Percentiles rank a stretch among this genome's conserved stretches.
These are phyloP conservation scores for Nymphicus hollandicus DNA, from an alignment of 2,113 vertebrate species.

Conservation along the genomic window DNA sequence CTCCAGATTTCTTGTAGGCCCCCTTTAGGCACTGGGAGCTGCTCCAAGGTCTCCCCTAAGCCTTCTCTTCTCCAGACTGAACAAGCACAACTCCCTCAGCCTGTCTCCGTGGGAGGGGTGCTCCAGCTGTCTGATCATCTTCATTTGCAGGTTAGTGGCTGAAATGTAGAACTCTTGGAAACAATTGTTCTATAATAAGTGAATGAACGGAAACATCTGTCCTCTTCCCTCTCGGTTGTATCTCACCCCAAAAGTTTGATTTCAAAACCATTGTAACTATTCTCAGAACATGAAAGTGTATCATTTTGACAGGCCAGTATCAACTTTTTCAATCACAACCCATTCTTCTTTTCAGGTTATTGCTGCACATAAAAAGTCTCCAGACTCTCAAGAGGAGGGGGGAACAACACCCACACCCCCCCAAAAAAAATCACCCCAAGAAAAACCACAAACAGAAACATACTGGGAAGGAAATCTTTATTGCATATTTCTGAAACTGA, in stretches of 20 bases:
- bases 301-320: background rate
- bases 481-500: background rate
- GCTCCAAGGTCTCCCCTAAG: background rate
- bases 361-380: background rate
- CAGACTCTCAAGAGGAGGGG: background rate
- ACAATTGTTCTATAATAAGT: background rate
- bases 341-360: background rate
- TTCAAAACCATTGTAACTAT: background rate
- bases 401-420: rapidly evolving
- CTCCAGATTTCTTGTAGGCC: background rate
- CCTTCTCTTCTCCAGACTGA: background rate
- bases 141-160: background rate
- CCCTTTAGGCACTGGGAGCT: background rate
- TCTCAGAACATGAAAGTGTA: background rate
- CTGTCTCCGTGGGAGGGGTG: background rate
- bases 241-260: background rate
- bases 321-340: background rate
- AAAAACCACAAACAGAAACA: background rate
- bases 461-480: background rate
- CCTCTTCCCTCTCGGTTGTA: background rate
- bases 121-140: background rate
- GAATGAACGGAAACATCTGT: background rate
- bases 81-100: background rate
- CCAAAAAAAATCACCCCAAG: background rate
- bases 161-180: background rate